Conservation (phyloP, 2,888 invertebrate species). For the Agrochola macilenta region DNA sequence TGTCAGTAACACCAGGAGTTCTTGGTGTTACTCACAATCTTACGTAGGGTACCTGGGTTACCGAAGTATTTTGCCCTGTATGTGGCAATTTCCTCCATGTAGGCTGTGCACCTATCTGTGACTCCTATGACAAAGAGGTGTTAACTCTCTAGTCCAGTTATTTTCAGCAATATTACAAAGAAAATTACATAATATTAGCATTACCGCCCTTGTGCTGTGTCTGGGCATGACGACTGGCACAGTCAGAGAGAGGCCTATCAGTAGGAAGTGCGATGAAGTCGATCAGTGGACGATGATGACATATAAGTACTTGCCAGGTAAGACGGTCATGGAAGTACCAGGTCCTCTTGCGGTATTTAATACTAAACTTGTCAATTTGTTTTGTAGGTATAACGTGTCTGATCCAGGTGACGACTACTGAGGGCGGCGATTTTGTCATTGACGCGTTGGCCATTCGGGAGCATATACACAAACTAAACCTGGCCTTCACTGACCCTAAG, state of each 20-base stretch:
- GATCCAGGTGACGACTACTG: conserved; percentile 97
- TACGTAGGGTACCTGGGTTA: too few relatives aligned
- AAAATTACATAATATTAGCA: conserved; percentile 1
- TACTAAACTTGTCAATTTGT: conserved; percentile 17
- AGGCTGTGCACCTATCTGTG: too few relatives aligned
- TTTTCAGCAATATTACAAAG: background rate
- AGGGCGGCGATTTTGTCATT: conserved; percentile 95
- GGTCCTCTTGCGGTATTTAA: background rate
- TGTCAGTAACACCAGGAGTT: too few relatives aligned
- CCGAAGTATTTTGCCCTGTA: too few relatives aligned
- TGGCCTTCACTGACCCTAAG: conserved; percentile 96
- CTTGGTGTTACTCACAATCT: too few relatives aligned
- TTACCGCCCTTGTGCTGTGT: background rate
- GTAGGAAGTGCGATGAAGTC: background rate
- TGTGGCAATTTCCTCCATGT: too few relatives aligned
- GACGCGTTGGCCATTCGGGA: conserved; percentile 96
- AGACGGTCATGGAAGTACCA: background rate
- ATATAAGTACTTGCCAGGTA: background rate
- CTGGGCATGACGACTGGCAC: background rate
- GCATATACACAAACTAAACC: conserved; percentile 95
- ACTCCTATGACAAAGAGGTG: too few relatives aligned
- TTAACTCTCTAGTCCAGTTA: too few relatives aligned
- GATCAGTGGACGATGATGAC: background rate
- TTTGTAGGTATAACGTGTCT: conserved; percentile 95
- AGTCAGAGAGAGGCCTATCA: background rate